Percentiles rank a stretch among this genome's conserved stretches.
Conservation (phyloP, 2,888 invertebrate species). For the Keiferia lycopersicella region DNA sequence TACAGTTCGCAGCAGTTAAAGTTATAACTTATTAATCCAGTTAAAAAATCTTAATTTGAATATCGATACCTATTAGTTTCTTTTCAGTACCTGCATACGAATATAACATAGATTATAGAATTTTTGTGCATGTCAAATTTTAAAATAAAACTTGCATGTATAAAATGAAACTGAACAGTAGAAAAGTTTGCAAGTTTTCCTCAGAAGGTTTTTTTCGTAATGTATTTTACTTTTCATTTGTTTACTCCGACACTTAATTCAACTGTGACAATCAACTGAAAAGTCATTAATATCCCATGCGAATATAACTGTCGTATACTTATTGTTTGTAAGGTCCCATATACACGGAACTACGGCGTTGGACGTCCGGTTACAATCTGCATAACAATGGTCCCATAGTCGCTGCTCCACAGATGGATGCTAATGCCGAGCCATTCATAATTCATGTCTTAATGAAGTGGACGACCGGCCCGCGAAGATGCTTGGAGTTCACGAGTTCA, state of each 20-base stretch:
- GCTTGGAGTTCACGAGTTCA: constrained; percentile 37
- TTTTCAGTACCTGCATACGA: no score
- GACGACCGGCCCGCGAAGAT: constrained; percentile 49
- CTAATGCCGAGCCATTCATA: constrained; percentile 73
- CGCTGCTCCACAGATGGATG: constrained; percentile 68
- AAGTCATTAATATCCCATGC: not conserved
- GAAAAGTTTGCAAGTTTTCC: no score
- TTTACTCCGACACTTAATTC: no score
- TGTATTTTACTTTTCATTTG: not conserved
- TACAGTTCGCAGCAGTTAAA: no score
- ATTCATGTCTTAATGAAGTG: constrained; percentile 76
- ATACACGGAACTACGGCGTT: constrained; percentile 49
- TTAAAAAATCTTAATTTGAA: no score
- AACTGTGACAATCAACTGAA: not conserved
- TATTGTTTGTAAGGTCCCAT: constrained; percentile 63
- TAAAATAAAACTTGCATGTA: no score
- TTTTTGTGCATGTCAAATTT: no score
- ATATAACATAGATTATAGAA: no score
- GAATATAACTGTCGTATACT: no score
- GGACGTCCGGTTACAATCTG: constrained; percentile 76
- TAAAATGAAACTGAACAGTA: no score
- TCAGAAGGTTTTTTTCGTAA: not conserved
- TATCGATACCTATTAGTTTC: no score
- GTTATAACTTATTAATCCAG: no score
- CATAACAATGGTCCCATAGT: constrained; percentile 73